A percentile compares a stretch with the other conserved stretches of the same genome.
These are phyloP conservation scores for Scrobipalpa atriplicella DNA, from an alignment of 2,888 invertebrate species.

Conservation along the genomic window DNA sequence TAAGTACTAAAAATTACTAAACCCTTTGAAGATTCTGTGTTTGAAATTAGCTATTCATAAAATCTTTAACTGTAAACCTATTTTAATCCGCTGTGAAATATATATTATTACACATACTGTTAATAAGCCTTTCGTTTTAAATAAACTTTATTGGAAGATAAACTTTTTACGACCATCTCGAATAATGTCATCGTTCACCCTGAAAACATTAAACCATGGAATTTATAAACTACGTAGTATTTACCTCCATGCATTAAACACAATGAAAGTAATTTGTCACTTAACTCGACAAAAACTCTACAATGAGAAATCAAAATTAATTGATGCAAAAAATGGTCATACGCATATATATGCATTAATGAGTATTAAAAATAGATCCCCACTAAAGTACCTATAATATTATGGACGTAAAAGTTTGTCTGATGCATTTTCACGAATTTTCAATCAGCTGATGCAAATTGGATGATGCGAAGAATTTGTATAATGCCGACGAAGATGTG, in stretches of 20 bases:
- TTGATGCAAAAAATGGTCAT: neutral
- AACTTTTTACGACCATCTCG: neutral
- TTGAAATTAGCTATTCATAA: neutral
- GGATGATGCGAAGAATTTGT: no score
- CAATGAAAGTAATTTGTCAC: neutral
- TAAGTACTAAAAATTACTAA: no score
- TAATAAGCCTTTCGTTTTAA: neutral
- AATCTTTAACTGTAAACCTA: no score
- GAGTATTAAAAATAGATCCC: conserved; percentile 2
- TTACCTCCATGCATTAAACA: no score
- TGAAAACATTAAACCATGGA: no score
- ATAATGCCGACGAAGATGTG: no score
- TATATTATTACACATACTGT: neutral
- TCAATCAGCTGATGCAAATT: no score
- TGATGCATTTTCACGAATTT: no score
- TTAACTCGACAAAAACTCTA: neutral
- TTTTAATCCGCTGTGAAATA: neutral
- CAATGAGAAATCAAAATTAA: conserved; percentile 8
- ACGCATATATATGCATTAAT: neutral
- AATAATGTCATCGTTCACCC: neutral
- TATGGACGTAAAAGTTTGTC: no score
- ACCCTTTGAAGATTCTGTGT: no score
- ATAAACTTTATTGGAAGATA: neutral
- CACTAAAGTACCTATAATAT: no score
- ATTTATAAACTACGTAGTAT: no score